Percentiles rank a stretch among this genome's conserved stretches.
phyloP scores from a whole-genome alignment of 2,113 vertebrate genomes.

The Psilopsiagon aurifrons region DNA sequence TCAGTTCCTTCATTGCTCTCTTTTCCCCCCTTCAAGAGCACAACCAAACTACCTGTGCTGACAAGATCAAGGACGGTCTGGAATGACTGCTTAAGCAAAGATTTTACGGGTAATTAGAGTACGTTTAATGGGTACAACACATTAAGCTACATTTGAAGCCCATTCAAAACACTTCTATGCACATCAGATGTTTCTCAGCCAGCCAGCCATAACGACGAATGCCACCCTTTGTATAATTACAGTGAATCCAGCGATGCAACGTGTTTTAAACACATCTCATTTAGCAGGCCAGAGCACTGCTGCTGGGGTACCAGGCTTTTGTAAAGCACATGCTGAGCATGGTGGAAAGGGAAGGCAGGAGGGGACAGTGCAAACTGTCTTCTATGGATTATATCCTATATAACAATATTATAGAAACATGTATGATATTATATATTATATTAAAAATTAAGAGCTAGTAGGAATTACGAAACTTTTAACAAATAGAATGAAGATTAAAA shows the following conservation, averaged over 20 bases:
- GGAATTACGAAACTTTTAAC: background rate
- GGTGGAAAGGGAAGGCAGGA: background rate
- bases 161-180: accelerated
- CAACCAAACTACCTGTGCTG: background rate
- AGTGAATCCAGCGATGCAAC: background rate
- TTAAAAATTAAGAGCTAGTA: background rate
- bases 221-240: accelerated
- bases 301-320: background rate
- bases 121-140: accelerated
- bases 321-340: background rate
- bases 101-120: background rate
- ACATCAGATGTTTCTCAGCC: background rate
- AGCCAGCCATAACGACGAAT: background rate
- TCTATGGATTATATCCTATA: background rate
- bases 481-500: background rate
- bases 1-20: accelerated
- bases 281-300: background rate
- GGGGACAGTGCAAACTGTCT: background rate
- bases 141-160: background rate
- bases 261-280: background rate
- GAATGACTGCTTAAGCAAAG: background rate
- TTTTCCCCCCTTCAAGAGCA: background rate
- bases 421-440: too few species aligned
- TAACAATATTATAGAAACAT: too few species aligned
- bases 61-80: background rate